Evolutionary conservation across 1,140 invertebrate species (phyloP).

Genomic region (Drusus annulatus): DNA sequence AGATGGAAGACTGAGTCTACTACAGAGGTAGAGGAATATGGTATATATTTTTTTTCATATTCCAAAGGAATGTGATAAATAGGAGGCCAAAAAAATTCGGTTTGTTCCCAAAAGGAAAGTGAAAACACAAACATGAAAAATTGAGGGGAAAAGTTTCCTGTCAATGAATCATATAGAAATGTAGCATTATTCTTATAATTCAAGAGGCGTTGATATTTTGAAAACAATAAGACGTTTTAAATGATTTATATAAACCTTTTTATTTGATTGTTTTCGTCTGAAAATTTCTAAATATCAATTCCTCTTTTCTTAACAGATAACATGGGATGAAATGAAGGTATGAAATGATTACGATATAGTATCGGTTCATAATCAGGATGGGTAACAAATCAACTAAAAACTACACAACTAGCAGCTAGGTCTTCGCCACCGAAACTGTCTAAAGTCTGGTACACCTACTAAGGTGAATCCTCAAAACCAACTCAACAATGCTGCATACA

Average conservation of each 20-base stretch:
- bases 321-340: not conserved
- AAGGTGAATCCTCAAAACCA: not conserved
- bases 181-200: conserved; percentile 23
- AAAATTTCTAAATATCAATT: not conserved
- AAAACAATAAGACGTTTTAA: not conserved
- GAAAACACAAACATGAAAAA: conserved; percentile 19
- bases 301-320: not conserved
- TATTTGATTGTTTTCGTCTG: not conserved
- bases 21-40: too few relatives aligned
- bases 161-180: conserved; percentile 22
- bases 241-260: not conserved
- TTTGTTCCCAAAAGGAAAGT: not conserved
- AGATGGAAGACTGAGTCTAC: too few relatives aligned
- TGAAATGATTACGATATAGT: conserved; percentile 24
- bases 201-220: not conserved
- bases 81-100: too few relatives aligned
- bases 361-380: conserved; percentile 30
- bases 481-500: too few relatives aligned
- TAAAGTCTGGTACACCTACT: not conserved
- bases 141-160: not conserved
- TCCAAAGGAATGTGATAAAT: too few relatives aligned
- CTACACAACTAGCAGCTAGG: not conserved
- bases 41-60: too few relatives aligned
- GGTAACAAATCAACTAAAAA: not conserved
- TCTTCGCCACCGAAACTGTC: not conserved